Conservation (phyloP, 2,888 invertebrate genomes). For the Drosophila colorata region DNA sequence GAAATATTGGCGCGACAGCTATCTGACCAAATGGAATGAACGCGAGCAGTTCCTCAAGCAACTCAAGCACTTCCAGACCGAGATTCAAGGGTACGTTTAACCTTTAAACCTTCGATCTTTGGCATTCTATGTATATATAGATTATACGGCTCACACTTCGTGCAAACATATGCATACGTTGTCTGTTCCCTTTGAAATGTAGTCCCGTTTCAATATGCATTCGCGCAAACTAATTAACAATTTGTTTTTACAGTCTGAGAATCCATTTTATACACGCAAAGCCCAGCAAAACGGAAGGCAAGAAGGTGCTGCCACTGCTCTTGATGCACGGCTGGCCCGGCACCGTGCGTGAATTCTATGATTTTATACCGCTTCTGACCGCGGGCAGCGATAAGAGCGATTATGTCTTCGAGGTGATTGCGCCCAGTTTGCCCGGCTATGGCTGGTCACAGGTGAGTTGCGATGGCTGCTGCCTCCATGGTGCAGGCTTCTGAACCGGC, state of each 20-base stretch:
- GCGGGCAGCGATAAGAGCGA: slow-evolving; percentile 86
- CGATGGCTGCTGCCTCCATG: no score
- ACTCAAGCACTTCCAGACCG: slow-evolving; percentile 91
- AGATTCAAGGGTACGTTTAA: slow-evolving; percentile 88
- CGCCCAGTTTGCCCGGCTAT: slow-evolving; percentile 90
- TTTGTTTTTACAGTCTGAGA: slow-evolving; percentile 82
- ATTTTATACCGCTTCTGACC: slow-evolving; percentile 89
- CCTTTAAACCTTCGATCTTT: no score
- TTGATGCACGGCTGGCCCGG: slow-evolving; percentile 95
- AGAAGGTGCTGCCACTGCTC: slow-evolving; percentile 88
- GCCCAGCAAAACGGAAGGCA: slow-evolving; percentile 85
- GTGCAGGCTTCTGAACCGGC: not conserved
- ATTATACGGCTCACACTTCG: no score
- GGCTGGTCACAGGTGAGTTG: slow-evolving; percentile 89
- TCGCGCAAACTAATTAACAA: not conserved
- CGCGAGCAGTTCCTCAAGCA: slow-evolving; percentile 90
- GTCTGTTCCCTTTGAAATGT: no score
- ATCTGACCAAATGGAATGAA: slow-evolving; percentile 89
- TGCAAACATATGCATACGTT: no score
- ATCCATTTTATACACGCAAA: slow-evolving; percentile 90
- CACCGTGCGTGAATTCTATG: slow-evolving; percentile 92
- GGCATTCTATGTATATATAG: no score
- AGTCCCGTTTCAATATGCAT: no score
- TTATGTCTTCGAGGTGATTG: slow-evolving; percentile 89
- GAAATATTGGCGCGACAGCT: slow-evolving; percentile 92